Evolutionary conservation across 2,797 vertebrate genomes (phyloP), one percentile per base, ranked within the genome.

Genomic region (Anguilla megastoma): DNA sequence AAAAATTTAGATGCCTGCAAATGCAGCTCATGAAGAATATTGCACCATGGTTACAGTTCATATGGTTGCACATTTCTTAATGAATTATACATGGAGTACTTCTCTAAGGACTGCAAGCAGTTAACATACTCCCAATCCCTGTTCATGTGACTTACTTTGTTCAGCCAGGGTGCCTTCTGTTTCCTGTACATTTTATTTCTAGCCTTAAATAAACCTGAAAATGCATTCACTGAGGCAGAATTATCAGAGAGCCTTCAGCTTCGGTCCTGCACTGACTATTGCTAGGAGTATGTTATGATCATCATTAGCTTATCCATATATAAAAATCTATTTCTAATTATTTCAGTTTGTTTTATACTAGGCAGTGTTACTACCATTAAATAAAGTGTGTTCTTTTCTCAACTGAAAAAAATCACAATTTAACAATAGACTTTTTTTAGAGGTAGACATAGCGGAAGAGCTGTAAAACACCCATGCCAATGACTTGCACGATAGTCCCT

Each of bases 201-300:
- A 9, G 41, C 60, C 69, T 36, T 74, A 74, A 74, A 74, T 74
- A 74, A 74, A 86, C 50, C 71, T 89, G 85, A 85, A 86, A 86
- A 89, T 90, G 87, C 60, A 89, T 89, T 89, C 79, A 8, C 36
- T 50, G 63, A 50, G 54, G 36, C 85, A 79, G 56, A 69, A 89
- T 88, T 27, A 4, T 74, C 14, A 16, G 30, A 74, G 69, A 74
- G 27, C 69, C 69, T 33, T 74, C 69, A 74, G 69, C 8, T 30
- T 9, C 16, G 30, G 69, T 36, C 69, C 69, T 33, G 30, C 6
- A 36, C 10, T 27, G 30, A 36, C 27, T 2, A 4, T 21, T 74
- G 69, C 69, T 27, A 33, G 69, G 3, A 30, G 8, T 41, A 24
- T 30, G 41, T 30, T 86, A 86, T 76, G 66, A 86, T 76, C 69